Conservation (phyloP, 2,113 vertebrate genomes). For the Leuciscus idus region DNA sequence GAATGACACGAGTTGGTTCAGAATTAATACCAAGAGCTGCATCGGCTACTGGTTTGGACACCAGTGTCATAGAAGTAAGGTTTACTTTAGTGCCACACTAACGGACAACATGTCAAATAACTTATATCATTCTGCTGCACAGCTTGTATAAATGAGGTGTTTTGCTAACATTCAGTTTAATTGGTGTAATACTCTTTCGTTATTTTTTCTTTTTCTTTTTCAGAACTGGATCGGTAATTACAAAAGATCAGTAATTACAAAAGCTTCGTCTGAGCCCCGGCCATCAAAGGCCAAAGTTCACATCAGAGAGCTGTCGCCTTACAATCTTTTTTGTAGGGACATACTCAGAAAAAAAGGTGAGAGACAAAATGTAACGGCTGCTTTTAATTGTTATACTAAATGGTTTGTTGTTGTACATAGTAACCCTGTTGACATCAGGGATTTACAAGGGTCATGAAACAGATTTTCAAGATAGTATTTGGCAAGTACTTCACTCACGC, state of each 20-base stretch:
- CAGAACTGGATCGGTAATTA: not conserved
- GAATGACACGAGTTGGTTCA: not conserved
- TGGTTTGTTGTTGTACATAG: not conserved
- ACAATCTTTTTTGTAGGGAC: constrained; percentile 3
- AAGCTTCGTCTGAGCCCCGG: not conserved
- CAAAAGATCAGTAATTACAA: not conserved
- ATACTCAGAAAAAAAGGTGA: not conserved
- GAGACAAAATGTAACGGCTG: not conserved
- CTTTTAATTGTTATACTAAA: not conserved
- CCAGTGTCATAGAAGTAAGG: not conserved
- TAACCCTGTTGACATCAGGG: not conserved
- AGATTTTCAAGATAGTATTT: not conserved
- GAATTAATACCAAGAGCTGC: not conserved
- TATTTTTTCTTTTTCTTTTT: not conserved
- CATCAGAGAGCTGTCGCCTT: not conserved
- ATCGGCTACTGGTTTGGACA: not conserved
- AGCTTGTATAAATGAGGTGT: not conserved
- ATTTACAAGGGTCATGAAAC: not conserved
- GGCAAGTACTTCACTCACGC: not conserved
- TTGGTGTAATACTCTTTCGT: not conserved
- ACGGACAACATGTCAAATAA: not conserved
- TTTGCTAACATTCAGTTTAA: constrained; percentile 15
- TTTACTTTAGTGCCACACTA: constrained; percentile 4
- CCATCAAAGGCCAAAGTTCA: not conserved
- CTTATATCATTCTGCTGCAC: not conserved